phyloP scores from a whole-genome alignment of 2,888 invertebrate species.

The Dysmachus trigonus region DNA sequence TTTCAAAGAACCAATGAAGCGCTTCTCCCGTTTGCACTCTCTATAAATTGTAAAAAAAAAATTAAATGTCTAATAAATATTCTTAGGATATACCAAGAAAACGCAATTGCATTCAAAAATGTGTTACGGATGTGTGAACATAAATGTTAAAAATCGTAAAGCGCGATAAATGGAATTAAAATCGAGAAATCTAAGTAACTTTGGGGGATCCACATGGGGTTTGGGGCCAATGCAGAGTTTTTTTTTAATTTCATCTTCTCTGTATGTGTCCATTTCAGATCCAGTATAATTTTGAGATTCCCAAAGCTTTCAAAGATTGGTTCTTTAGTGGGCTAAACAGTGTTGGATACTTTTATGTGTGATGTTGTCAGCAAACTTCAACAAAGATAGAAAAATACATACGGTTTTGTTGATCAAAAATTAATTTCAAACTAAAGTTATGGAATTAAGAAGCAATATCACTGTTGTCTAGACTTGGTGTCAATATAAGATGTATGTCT shows the following conservation, averaged over 20 bases:
- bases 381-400: neutral
- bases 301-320: constrained; percentile 34
- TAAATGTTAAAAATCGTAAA: neutral
- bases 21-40: constrained; percentile 12
- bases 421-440: neutral
- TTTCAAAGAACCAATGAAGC: constrained; percentile 32
- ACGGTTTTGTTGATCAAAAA: neutral
- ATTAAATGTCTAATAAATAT: neutral
- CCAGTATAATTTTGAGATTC: neutral
- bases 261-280: neutral
- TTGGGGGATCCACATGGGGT: neutral
- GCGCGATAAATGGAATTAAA: constrained; percentile 5
- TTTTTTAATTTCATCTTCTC: neutral
- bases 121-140: constrained; percentile 6
- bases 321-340: neutral
- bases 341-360: neutral
- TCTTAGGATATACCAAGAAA: neutral
- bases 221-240: neutral
- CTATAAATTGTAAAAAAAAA: neutral
- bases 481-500: neutral
- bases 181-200: constrained; percentile 4
- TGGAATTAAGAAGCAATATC: neutral
- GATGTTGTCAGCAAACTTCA: constrained; percentile 6
- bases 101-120: constrained; percentile 30
- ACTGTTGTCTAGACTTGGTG: neutral